Percentiles rank a stretch among this genome's conserved stretches.
Evolutionary conservation across 2,113 vertebrate genomes (phyloP).

Genomic region (Sinosuthora webbiana): DNA sequence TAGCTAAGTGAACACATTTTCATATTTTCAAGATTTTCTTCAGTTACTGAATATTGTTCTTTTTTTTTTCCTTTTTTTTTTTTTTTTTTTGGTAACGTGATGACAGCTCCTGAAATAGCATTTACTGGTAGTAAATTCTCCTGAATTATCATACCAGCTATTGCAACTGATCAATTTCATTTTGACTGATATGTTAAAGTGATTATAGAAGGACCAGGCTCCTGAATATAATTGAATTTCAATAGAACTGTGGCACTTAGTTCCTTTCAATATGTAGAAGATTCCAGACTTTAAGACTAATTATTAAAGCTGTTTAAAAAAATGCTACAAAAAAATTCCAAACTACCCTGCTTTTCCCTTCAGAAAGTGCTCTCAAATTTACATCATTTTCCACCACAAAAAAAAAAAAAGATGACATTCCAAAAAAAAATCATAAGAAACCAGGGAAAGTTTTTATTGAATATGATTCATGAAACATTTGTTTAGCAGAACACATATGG

Average conservation of each 20-base stretch:
- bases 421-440: neutral
- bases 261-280: constrained; percentile 11
- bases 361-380: neutral
- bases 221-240: constrained; percentile 35
- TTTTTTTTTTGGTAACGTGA: neutral
- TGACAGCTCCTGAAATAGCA: constrained; percentile 45
- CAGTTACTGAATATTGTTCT: neutral
- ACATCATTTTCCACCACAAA: neutral
- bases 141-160: constrained; percentile 40
- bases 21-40: neutral
- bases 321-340: neutral
- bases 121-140: neutral
- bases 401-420: neutral
- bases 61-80: neutral
- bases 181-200: constrained; percentile 41
- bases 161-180: constrained; percentile 43
- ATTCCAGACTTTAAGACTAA: constrained; percentile 18
- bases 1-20: neutral
- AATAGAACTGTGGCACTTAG: constrained; percentile 13
- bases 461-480: neutral
- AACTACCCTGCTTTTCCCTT: neutral
- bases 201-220: constrained; percentile 18
- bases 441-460: neutral
- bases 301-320: neutral
- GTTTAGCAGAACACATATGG: neutral